phyloP scores from a whole-genome alignment of 2,888 invertebrate genomes.

The Empis stercorea region DNA sequence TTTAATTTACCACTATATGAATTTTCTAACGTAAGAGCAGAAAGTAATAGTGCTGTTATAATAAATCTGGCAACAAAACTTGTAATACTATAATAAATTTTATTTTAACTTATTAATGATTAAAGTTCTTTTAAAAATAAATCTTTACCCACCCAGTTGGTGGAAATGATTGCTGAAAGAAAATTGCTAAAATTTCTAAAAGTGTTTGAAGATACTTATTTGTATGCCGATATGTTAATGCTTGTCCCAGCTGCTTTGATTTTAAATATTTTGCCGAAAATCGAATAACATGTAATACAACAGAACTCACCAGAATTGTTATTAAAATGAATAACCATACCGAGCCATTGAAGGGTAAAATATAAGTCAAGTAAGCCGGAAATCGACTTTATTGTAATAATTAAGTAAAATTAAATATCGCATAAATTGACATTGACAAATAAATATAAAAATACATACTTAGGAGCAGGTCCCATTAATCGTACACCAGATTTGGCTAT shows the following conservation, averaged over 20 bases:
- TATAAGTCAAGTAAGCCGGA: background rate
- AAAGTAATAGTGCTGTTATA: constrained; percentile 24
- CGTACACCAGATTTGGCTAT: constrained; percentile 26
- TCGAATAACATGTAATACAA: background rate
- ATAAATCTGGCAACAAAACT: constrained; percentile 25
- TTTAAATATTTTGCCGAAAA: too few relatives aligned
- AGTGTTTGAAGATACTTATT: background rate
- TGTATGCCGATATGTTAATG: constrained; percentile 20
- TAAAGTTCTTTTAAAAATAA: too few relatives aligned
- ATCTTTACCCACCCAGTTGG: constrained; percentile 18
- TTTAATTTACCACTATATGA: constrained; percentile 32
- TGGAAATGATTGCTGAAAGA: constrained; percentile 30
- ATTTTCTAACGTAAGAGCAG: constrained; percentile 30
- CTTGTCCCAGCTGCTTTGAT: constrained; percentile 20
- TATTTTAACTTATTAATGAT: background rate
- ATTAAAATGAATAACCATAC: too few relatives aligned
- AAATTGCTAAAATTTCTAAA: constrained; percentile 27
- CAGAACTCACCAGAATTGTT: background rate
- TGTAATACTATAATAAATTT: constrained; percentile 17
- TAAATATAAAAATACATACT: background rate
- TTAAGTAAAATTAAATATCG: background rate
- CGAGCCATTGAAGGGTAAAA: background rate
- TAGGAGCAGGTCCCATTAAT: background rate
- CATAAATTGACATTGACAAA: background rate
- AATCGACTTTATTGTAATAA: background rate